Conservation (phyloP, 2,888 invertebrate species). For the Bellardia pandia region DNA sequence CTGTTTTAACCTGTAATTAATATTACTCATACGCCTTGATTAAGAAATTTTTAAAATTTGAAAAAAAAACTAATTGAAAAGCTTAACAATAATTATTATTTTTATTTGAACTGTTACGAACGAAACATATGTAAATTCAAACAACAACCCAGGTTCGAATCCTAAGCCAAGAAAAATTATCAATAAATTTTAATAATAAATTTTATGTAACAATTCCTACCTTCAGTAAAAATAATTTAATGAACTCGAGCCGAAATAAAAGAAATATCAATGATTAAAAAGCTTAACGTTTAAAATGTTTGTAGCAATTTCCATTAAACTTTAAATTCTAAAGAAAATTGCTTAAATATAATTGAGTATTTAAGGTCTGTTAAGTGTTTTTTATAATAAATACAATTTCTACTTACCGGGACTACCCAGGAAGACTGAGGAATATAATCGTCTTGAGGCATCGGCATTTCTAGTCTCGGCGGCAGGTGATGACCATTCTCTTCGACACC, state of each 20-base stretch:
- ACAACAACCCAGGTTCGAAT: too few species aligned
- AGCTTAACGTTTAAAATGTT: not conserved
- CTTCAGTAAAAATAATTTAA: too few species aligned
- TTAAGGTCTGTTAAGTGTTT: too few species aligned
- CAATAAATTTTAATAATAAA: too few species aligned
- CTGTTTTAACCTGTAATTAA: not conserved
- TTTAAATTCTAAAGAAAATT: not conserved
- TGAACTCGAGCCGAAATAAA: too few species aligned
- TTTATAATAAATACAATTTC: too few species aligned
- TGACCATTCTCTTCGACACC: conserved; percentile 96
- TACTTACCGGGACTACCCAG: conserved; percentile 93
- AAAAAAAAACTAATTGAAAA: not conserved
- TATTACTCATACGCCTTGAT: not conserved
- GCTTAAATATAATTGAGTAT: not conserved
- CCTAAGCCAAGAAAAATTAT: too few species aligned
- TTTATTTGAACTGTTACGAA: too few species aligned
- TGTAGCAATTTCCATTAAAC: not conserved
- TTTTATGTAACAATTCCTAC: too few species aligned
- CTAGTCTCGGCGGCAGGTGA: conserved; percentile 93
- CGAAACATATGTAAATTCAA: too few species aligned
- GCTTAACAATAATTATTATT: too few species aligned
- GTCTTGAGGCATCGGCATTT: conserved; percentile 91
- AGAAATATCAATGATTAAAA: too few species aligned
- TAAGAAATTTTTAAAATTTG: not conserved
- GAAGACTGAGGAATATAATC: conserved; percentile 95